Conservation (phyloP, 2,113 vertebrate genomes). For the Empidonax traillii region DNA sequence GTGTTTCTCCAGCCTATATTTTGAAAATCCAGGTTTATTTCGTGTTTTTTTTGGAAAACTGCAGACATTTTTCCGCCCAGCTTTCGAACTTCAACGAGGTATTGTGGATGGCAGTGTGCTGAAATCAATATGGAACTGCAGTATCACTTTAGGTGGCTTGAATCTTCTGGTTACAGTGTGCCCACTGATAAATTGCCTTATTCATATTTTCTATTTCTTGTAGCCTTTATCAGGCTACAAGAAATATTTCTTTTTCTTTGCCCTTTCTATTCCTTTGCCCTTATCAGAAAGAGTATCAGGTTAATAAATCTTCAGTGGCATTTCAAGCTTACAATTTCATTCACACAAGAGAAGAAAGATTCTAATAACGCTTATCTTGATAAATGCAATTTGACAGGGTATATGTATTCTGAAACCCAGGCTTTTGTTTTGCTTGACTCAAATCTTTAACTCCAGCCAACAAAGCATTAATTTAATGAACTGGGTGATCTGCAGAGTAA, state of each 20-base stretch:
- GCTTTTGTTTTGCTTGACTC: constrained; percentile 57
- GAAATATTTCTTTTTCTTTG: constrained; percentile 31
- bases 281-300: constrained; percentile 61
- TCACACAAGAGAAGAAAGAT: constrained; percentile 61
- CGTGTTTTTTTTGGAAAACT: background rate
- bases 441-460: constrained; percentile 17
- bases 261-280: constrained; percentile 50
- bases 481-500: background rate
- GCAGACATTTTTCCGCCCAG: background rate
- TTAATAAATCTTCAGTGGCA: constrained; percentile 70
- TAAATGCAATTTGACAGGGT: constrained; percentile 61
- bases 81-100: background rate
- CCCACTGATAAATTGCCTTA: constrained; percentile 41
- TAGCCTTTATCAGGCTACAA: constrained; percentile 18
- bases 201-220: constrained; percentile 43
- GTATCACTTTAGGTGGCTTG: background rate
- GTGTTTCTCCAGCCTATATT: background rate
- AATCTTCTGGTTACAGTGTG: background rate
- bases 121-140: background rate
- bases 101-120: background rate
- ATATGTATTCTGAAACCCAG: constrained; percentile 21
- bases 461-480: constrained; percentile 26
- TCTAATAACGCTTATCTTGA: constrained; percentile 67
- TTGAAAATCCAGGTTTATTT: background rate
- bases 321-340: constrained; percentile 67